These are phyloP conservation scores for Acronicta psi DNA, from an alignment of 2,888 invertebrate species.

Conservation along the genomic window DNA sequence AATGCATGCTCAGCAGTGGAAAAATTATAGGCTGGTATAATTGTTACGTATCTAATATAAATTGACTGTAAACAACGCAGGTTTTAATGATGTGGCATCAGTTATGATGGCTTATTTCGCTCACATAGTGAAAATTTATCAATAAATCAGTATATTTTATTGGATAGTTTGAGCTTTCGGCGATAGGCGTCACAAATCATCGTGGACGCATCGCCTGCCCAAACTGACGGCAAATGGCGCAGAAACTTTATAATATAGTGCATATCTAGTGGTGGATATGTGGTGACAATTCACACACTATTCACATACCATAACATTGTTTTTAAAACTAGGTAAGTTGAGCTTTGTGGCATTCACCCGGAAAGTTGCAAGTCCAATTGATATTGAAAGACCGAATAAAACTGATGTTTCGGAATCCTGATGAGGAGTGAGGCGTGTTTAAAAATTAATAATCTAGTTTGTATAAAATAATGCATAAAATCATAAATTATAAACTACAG, in stretches of 20 bases:
- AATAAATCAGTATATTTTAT: slow-evolving; percentile 62
- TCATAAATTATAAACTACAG: no score
- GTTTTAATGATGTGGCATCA: slow-evolving; percentile 22
- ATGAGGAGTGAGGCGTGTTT: no score
- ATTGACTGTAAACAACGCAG: neutral
- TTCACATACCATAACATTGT: neutral
- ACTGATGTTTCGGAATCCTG: no score
- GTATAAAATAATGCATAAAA: no score
- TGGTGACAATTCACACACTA: slow-evolving; percentile 41
- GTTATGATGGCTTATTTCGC: slow-evolving; percentile 30
- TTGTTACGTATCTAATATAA: no score
- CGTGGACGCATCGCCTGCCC: slow-evolving; percentile 59
- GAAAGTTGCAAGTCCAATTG: no score
- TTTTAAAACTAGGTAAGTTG: no score
- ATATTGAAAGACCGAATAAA: no score
- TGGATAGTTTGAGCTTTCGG: slow-evolving; percentile 63
- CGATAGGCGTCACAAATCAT: slow-evolving; percentile 65
- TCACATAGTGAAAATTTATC: slow-evolving; percentile 38
- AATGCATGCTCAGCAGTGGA: no score
- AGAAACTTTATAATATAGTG: slow-evolving; percentile 55
- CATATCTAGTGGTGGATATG: slow-evolving; percentile 45
- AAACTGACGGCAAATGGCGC: slow-evolving; percentile 67
- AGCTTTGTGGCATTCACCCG: no score
- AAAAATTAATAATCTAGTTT: no score
- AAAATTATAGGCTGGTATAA: no score